Base-by-base conservation (phyloP, 2,797 vertebrate genomes). In the Mormyrops boulengeri region DNA sequence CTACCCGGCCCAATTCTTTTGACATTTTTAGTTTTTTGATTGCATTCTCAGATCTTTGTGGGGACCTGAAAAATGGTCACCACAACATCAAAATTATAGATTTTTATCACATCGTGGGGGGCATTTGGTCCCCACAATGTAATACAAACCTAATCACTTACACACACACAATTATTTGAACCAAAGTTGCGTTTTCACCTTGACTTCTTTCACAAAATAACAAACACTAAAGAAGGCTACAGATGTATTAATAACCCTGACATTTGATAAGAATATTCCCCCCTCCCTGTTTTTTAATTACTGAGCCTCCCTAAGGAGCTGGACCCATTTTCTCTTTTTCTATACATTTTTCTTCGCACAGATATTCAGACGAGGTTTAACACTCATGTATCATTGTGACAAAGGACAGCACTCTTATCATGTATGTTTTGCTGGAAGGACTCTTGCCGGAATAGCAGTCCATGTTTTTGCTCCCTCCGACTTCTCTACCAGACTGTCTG, bases 91-190 rank as follows among this genome's bases (percentile, higher is more conserved):
- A 57, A 57, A n/a, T n/a, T 0, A 55, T 19, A 2, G 53, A 55
- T 55, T 55, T 55, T 55, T 19, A 55, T 55, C 53, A 55, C 17
- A 55, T 55, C 14, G 19, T n/a, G 55, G 55, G 55, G 19, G 55
- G 55, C 19, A 57, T 57, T 7, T n/a, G 19, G 55, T 55, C 53
- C 53, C 53, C 4, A n/a, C 17, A 55, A n/a, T 19, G 53, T 55
- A 55, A 55, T n/a, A 19, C 55, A n/a, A 57, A 57, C 55, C 55
- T 57, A 57, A 57, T 57, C 55, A 19, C 52, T 55, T 6, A 90
- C 89, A 91, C 53, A 90, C 86, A 80, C 77, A 91, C 55, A 69
- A 85, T 19, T 26, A 47, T 44, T 34, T 3, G 11, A 14, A 89
- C 22, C 44, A 34, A 85, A 47, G 19, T 17, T 62, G n/a, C 19